Base-by-base conservation (phyloP, 2,113 vertebrate species). In the Lagopus leucura region DNA sequence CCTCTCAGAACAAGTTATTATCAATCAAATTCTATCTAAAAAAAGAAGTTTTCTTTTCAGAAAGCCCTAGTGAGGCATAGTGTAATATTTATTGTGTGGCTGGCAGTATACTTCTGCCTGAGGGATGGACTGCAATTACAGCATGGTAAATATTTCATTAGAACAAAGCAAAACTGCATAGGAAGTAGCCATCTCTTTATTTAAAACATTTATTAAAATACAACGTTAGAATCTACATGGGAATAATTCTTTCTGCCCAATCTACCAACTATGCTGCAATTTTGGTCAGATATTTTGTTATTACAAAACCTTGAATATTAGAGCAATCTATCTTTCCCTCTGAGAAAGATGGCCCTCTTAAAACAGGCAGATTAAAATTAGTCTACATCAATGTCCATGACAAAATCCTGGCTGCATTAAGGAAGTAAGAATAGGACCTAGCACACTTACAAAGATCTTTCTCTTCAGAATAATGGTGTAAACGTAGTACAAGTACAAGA, bases 141-240 rank as follows among this genome's bases (percentile, higher is more conserved):
- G 54, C 58, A 74, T 60, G 81, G 81, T 97, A 91, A 97, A 97
- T 96, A 97, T 97, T 97, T 97, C 94, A 96, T 95, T 94, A 96
- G 96, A 93, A 69, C 84, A 80, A 96, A 95, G 80, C 82, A 89
- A 90, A 95, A 93, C 81, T 94, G 91, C 95, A 94, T 90, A 85
- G 80, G 95, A 98, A 94, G 95, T 94, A 36, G 36, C 93, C 92
- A 94, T 90, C 76, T 76, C 80, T 95, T 89, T 95, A 97, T 96
- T 97, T 96, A 97, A 97, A 97, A 96, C 91, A 90, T 96, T 97
- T 96, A 96, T 97, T 97, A 97, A 95, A 96, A 97, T 88, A 92
- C 93, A 92, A 32, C 1, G 6, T 91, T 92, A 92, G 92, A 91
- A 90, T 92, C 91, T 96, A 93, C 84, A 36, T 87, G 95, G 96